These are phyloP conservation scores for Drosophila putrida DNA, from an alignment of 2,888 invertebrate genomes.

Conservation along the genomic window DNA sequence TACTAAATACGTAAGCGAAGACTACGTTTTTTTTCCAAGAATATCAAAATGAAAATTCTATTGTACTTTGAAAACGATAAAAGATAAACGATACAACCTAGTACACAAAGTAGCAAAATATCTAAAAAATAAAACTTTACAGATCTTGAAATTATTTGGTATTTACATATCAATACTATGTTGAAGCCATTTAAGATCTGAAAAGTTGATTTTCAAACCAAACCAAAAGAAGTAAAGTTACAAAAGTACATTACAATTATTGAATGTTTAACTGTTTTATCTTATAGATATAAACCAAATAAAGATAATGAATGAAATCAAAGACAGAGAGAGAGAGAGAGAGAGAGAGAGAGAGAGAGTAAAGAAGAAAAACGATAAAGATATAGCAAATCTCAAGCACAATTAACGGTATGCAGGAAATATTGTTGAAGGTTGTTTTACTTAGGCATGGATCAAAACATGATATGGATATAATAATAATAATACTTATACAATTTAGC, in stretches of 20 bases:
- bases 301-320: background rate
- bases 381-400: conserved; percentile 24
- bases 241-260: conserved; percentile 32
- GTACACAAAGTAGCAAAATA: conserved; percentile 37
- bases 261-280: conserved; percentile 55
- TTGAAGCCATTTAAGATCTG: background rate
- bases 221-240: conserved; percentile 18
- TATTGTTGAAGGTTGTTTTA: conserved; percentile 58
- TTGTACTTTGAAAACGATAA: conserved; percentile 2
- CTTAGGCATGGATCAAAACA: conserved; percentile 23
- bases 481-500: conserved; percentile 25
- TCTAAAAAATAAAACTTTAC: conserved; percentile 3
- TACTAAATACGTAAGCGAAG: conserved; percentile 43
- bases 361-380: background rate
- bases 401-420: conserved; percentile 55
- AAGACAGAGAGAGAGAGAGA: background rate
- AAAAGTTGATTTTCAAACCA: background rate
- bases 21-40: conserved; percentile 21
- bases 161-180: conserved; percentile 39
- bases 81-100: background rate
- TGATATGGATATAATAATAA: conserved; percentile 5
- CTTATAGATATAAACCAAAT: conserved; percentile 39
- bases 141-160: conserved; percentile 13
- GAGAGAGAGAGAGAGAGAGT: background rate
- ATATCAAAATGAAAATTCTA: conserved; percentile 14